Evolutionary conservation across 2,797 vertebrate genomes (phyloP), one percentile per base, ranked within the genome.

Genomic region (Poecilia velifera): DNA sequence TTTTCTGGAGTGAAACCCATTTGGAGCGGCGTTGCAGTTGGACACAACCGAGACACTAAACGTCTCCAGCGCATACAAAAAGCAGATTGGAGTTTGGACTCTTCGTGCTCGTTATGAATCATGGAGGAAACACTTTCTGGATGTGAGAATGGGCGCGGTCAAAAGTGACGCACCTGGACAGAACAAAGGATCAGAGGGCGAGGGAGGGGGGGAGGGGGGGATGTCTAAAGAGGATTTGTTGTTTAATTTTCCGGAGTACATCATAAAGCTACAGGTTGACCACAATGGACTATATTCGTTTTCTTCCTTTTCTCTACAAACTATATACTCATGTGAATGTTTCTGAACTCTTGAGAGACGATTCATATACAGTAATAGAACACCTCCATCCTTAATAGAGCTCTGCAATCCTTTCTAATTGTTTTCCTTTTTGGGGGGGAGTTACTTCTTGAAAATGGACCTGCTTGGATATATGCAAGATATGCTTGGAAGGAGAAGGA

Each of bases 381-480:
- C 92, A 91, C 92, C 92, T 94, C 92, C 82, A 84, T 90, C 95
- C 95, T 96, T 95, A 96, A 95, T 93, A 93, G 96, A 95, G 94
- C 91, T 94, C 89, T 89, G 90, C 81, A 93, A 89, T 89, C 96
- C 95, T 96, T 94, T 96, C 95, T 85, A 79, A 78, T 87, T 77
- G 39, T 45, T 66, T 47, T 28, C 39, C 76, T 51, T 41, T 46
- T 78, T 66, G 76, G 77, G 0, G 22, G 41, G 16, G 16, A 5
- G 83, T 86, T 81, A 75, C 84, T 77, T 78, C 14, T 96, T 91
- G 73, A 86, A 86, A 96, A 97, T 96, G 95, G 96, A 96, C 96
- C 93, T 94, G 94, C 96, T 96, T 96, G 96, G 96, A 96, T 90
- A 97, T 97, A 97, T 97, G 97, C 97, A 98, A 98, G 97, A 96